A percentile compares a stretch with the other conserved stretches of the same genome.
Evolutionary conservation across 2,888 invertebrate species (phyloP).

Genomic region (Hydroisotoma schaefferi): DNA sequence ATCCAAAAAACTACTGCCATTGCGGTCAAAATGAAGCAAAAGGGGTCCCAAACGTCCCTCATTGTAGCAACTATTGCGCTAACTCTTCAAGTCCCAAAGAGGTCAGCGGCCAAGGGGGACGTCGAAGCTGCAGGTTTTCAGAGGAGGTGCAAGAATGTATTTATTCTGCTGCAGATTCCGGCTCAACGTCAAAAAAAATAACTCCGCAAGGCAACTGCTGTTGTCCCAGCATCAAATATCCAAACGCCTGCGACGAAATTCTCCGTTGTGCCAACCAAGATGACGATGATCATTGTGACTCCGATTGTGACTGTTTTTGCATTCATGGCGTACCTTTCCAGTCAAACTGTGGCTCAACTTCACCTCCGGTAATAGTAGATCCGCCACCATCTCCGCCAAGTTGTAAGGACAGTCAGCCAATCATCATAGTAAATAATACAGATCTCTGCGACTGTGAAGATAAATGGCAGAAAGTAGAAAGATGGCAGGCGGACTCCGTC

Average conservation of each 20-base stretch:
- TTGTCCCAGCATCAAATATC: too few relatives aligned
- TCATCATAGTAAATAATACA: conserved; percentile 2
- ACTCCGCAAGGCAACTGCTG: too few relatives aligned
- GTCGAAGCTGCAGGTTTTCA: not conserved
- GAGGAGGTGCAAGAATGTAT: not conserved
- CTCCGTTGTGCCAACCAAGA: not conserved
- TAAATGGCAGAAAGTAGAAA: conserved; percentile 5
- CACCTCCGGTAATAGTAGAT: too few relatives aligned
- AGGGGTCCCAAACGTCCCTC: not conserved
- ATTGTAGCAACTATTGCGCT: not conserved
- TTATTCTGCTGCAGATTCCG: too few relatives aligned
- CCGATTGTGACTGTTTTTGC: not conserved
- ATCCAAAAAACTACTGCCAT: not conserved
- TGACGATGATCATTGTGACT: not conserved
- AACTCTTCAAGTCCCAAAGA: not conserved
- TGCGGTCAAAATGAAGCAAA: not conserved
- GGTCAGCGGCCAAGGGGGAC: not conserved
- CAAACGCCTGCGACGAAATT: not conserved
- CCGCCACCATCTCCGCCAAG: not conserved
- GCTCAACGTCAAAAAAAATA: too few relatives aligned
- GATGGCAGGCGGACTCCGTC: not conserved
- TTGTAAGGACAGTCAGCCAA: not conserved
- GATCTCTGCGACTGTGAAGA: conserved; percentile 8
- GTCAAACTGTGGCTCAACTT: not conserved
- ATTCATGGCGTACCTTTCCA: not conserved